Conservation (phyloP, 1,140 invertebrate genomes). For the Drosophila bifasciata region DNA sequence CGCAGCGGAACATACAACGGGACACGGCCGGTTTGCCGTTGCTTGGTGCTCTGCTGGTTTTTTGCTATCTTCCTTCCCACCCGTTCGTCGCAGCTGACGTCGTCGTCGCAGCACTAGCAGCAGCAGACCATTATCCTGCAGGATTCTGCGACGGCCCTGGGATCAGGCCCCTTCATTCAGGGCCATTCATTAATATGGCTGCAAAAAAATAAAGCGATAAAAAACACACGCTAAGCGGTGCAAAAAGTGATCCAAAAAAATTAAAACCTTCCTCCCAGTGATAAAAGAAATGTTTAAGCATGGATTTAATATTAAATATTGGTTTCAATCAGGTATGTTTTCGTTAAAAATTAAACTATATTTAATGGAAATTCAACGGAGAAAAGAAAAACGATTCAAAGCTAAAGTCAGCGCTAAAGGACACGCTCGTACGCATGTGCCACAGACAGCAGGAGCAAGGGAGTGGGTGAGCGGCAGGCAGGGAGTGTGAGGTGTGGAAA, state of each 20-base stretch:
- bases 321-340: slow-evolving; percentile 24
- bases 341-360: not conserved
- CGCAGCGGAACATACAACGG: slow-evolving; percentile 68
- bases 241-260: slow-evolving; percentile 19
- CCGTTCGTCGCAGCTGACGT: slow-evolving; percentile 3
- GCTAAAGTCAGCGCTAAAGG: slow-evolving; percentile 17
- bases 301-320: no score
- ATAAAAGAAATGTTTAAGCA: slow-evolving; percentile 5
- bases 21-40: slow-evolving; percentile 42
- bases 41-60: slow-evolving; percentile 9
- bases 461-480: not conserved
- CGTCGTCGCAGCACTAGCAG: slow-evolving; percentile 32
- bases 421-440: slow-evolving; percentile 68
- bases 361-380: slow-evolving; percentile 4
- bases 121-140: slow-evolving; percentile 53
- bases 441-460: not conserved
- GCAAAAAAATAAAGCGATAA: slow-evolving; percentile 15
- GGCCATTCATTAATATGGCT: slow-evolving; percentile 18
- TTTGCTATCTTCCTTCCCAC: slow-evolving; percentile 3
- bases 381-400: slow-evolving; percentile 7
- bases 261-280: not conserved
- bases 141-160: slow-evolving; percentile 26
- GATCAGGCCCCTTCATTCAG: slow-evolving; percentile 21
- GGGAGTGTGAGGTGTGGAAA: slow-evolving; percentile 21
- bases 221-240: slow-evolving; percentile 9